These are phyloP conservation scores for Drosophila ohnishii DNA, from an alignment of 1,140 invertebrate genomes.

Conservation along the genomic window DNA sequence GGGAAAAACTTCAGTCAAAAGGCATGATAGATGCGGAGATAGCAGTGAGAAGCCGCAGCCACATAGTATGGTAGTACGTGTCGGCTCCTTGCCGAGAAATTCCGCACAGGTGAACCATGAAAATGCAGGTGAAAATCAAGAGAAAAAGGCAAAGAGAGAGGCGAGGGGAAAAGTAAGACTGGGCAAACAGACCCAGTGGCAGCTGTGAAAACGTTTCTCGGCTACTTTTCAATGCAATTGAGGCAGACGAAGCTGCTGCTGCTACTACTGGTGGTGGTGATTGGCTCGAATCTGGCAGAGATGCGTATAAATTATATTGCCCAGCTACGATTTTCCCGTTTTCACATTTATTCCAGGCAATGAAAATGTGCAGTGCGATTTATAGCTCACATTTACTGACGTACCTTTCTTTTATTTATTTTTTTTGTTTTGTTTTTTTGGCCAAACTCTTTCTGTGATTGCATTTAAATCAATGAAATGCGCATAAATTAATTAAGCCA, in stretches of 20 bases:
- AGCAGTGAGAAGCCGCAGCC: constrained; percentile 16
- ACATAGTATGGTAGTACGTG: constrained; percentile 21
- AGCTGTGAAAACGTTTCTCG: constrained; percentile 51
- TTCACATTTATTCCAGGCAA: constrained; percentile 21
- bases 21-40: constrained; percentile 64
- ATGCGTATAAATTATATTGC: constrained; percentile 49
- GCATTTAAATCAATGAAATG: constrained; percentile 73
- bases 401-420: constrained; percentile 1
- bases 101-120: constrained; percentile 51
- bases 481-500: constrained; percentile 75
- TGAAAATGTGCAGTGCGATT: constrained; percentile 34
- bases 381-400: constrained; percentile 22
- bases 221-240: constrained; percentile 33
- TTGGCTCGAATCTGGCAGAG: constrained; percentile 33
- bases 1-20: constrained; percentile 37
- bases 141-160: not conserved
- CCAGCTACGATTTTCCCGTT: constrained; percentile 23
- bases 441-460: constrained; percentile 40
- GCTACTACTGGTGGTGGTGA: constrained; percentile 4
- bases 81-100: constrained; percentile 28
- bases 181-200: constrained; percentile 24
- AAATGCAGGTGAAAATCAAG: constrained; percentile 38
- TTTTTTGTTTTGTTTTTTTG: constrained; percentile 12
- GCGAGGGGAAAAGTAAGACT: not conserved
- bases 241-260: constrained; percentile 11